A percentile compares a stretch with the other conserved stretches of the same genome.
phyloP scores from a whole-genome alignment of 2,888 invertebrate genomes.

The Cephalotes varians region DNA sequence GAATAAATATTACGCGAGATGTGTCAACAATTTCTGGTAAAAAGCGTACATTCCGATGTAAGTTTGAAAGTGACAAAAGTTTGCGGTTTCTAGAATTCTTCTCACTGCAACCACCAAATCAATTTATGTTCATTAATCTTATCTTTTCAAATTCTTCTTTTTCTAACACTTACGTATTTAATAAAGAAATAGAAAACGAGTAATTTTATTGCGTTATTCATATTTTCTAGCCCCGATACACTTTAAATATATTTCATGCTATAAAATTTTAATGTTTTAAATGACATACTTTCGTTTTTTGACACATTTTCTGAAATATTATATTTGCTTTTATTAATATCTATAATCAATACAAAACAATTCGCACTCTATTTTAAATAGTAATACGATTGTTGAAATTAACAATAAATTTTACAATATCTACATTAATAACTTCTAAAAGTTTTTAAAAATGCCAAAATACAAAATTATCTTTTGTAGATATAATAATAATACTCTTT shows the following conservation, averaged over 20 bases:
- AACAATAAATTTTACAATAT: no score
- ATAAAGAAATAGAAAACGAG: not conserved
- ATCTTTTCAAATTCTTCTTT: not conserved
- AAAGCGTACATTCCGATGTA: not conserved
- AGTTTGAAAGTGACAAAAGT: not conserved
- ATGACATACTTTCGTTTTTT: not conserved
- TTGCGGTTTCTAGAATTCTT: not conserved
- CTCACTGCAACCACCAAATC: not conserved
- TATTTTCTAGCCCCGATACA: no score
- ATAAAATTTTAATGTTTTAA: constrained; percentile 10
- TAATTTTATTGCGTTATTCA: not conserved
- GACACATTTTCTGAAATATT: not conserved
- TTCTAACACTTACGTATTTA: not conserved
- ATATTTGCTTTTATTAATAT: not conserved
- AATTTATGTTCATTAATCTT: constrained; percentile 6
- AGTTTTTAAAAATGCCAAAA: not conserved
- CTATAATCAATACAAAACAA: not conserved
- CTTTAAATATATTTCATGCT: not conserved
- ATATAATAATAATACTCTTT: not conserved
- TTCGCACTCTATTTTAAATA: not conserved
- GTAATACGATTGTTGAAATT: not conserved
- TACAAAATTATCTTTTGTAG: not conserved
- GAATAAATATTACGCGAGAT: constrained; percentile 7
- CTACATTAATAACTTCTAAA: not conserved
- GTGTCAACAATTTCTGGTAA: not conserved